A percentile compares a stretch with the other conserved stretches of the same genome.
These are phyloP conservation scores for Hydractinia echinata DNA, from an alignment of 30 jellyfish, hydroid and myxozoan genomes.

Conservation along the genomic window DNA sequence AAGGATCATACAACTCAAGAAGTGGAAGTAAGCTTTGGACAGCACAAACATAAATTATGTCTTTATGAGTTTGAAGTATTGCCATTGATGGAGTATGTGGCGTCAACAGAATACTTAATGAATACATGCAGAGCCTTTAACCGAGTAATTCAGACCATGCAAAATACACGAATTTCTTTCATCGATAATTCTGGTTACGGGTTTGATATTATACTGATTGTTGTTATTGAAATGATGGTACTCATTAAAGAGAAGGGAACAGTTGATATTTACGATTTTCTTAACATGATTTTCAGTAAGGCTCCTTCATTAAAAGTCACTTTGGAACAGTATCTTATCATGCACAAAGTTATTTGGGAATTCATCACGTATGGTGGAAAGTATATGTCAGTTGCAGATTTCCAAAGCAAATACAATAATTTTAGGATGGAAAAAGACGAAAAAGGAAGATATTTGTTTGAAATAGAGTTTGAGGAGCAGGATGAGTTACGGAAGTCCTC, in stretches of 20 bases:
- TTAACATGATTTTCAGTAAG: neutral
- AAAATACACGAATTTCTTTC: too few species aligned
- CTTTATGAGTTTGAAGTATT: too few species aligned
- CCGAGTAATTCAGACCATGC: too few species aligned
- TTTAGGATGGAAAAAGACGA: neutral
- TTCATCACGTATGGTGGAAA: neutral
- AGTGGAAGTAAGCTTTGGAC: too few species aligned
- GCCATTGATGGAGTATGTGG: too few species aligned
- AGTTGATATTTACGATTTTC: neutral
- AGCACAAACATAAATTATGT: too few species aligned
- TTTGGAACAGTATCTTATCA: neutral
- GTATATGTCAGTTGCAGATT: neutral
- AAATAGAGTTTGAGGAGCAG: neutral
- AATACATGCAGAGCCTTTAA: too few species aligned
- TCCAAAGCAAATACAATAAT: neutral
- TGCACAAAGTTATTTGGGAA: neutral
- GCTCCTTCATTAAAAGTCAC: neutral
- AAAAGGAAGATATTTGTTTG: neutral
- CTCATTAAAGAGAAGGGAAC: neutral
- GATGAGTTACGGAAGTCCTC: neutral
- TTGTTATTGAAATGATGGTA: neutral
- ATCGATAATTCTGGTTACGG: neutral
- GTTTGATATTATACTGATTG: slow-evolving; percentile 1
- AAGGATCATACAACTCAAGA: too few species aligned
- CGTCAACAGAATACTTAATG: too few species aligned